Conservation (phyloP, 2,888 invertebrate species). For the Acleris literana region DNA sequence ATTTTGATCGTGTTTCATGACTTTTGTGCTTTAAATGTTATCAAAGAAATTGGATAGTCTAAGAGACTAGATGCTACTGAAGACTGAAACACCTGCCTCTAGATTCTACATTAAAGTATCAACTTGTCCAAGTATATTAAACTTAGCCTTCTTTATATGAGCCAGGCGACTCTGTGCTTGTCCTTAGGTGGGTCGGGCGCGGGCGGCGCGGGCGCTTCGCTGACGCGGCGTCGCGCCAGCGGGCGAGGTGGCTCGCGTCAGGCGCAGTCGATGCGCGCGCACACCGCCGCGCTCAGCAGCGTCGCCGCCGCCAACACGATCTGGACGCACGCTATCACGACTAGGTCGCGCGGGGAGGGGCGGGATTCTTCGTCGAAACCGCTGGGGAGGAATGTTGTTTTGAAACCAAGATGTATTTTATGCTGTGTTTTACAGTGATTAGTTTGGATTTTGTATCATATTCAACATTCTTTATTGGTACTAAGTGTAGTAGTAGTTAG, state of each 20-base stretch:
- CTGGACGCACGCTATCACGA: conserved; percentile 80
- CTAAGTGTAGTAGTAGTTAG: no score
- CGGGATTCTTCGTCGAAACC: conserved; percentile 64
- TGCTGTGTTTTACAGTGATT: no score
- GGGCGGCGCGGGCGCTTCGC: conserved; percentile 38
- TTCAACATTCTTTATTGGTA: no score
- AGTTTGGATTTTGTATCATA: no score
- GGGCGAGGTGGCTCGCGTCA: conserved; percentile 75
- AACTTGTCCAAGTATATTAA: no score
- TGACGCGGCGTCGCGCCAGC: conserved; percentile 59
- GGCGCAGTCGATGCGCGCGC: conserved; percentile 81
- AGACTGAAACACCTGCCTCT: no score
- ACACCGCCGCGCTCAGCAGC: conserved; percentile 77
- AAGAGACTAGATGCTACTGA: no score
- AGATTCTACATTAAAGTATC: no score
- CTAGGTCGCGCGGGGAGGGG: conserved; percentile 70
- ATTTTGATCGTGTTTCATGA: no score
- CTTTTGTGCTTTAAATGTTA: no score
- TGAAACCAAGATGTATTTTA: no score
- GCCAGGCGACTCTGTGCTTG: conserved; percentile 84
- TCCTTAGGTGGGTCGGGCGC: conserved; percentile 64
- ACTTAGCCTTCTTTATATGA: conserved; percentile 62
- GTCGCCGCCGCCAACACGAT: conserved; percentile 77
- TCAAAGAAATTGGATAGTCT: no score
- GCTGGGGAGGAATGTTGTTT: conserved; percentile 1